These are phyloP conservation scores for Oreochromis spilurus DNA, from an alignment of 2,113 vertebrate genomes.

Conservation along the genomic window DNA sequence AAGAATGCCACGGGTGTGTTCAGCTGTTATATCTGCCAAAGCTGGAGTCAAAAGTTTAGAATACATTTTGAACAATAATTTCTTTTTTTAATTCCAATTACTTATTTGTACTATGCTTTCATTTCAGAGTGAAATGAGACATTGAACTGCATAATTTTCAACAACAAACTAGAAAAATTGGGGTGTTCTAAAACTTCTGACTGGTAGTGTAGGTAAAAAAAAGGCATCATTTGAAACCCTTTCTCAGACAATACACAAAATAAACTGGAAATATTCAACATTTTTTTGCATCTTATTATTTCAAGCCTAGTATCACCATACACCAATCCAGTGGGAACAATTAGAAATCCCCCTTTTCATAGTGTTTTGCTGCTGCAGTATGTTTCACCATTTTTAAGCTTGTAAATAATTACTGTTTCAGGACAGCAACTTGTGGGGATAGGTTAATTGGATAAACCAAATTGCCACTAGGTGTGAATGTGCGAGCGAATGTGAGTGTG, in stretches of 20 bases:
- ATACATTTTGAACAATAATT: neutral
- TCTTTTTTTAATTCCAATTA: neutral
- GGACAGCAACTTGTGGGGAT: neutral
- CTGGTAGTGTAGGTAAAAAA: neutral
- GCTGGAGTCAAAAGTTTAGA: neutral
- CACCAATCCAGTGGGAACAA: neutral
- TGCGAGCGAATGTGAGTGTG: no score
- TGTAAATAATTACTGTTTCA: neutral
- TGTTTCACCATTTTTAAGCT: neutral
- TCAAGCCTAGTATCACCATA: neutral
- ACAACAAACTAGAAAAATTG: neutral
- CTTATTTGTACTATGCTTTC: neutral
- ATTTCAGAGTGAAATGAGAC: neutral
- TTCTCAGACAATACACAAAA: neutral
- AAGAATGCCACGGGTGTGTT: neutral
- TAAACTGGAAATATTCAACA: neutral
- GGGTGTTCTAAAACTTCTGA: neutral
- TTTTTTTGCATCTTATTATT: neutral
- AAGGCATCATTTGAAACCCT: rapidly evolving
- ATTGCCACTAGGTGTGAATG: no score
- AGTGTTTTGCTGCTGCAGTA: neutral
- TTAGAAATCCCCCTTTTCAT: neutral
- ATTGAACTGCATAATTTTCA: neutral
- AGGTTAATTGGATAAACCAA: no score
- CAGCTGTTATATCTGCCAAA: neutral